phyloP scores from a whole-genome alignment of 1,140 invertebrate species.

The Anastrepha obliqua region DNA sequence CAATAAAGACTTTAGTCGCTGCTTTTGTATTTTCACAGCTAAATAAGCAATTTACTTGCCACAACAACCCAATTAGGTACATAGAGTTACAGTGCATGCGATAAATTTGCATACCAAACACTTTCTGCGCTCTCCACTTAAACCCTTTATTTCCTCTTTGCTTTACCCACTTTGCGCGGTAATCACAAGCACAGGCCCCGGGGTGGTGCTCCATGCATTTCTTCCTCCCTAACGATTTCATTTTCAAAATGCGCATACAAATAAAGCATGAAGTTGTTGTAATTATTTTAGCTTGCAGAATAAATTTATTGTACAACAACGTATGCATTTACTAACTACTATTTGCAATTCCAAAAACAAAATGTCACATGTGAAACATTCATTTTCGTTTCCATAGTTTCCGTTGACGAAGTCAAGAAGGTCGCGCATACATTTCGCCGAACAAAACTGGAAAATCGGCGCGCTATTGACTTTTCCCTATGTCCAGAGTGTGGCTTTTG shows the following conservation, averaged over 20 bases:
- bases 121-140: background rate
- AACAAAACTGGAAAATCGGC: background rate
- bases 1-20: background rate
- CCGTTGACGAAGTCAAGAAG: slow-evolving; percentile 17
- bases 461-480: background rate
- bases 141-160: background rate
- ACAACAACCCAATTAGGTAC: background rate
- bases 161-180: background rate
- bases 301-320: slow-evolving; percentile 37
- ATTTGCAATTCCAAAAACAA: slow-evolving; percentile 33
- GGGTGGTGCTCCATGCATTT: background rate
- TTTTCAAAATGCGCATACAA: slow-evolving; percentile 51
- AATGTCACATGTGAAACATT: slow-evolving; percentile 20
- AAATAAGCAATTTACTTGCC: background rate
- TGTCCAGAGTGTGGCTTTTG: background rate
- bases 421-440: slow-evolving; percentile 24
- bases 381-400: background rate
- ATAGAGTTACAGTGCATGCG: background rate
- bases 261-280: slow-evolving; percentile 12
- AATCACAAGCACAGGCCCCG: background rate
- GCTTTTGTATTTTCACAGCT: no score
- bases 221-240: background rate
- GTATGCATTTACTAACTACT: slow-evolving; percentile 5
- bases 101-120: slow-evolving; percentile 14
- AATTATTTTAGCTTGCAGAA: background rate